Base-by-base conservation (phyloP, 2,797 vertebrate species). In the Triplophysa yarkandensis region DNA sequence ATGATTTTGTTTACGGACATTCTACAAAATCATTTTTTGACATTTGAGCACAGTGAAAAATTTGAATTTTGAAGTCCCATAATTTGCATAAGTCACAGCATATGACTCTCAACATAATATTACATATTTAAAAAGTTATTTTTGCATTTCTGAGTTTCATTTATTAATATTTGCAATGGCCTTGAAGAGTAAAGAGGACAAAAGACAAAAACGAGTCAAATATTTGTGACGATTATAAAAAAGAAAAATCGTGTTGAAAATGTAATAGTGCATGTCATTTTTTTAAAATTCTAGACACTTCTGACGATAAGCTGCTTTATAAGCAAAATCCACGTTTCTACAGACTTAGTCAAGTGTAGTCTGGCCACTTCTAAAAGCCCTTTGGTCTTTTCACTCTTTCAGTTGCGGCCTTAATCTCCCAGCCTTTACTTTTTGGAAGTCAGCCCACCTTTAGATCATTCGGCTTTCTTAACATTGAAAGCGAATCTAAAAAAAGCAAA, bases 311-410 rank as follows among this genome's bases (percentile, higher is more conserved):
- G 43, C 68, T 82, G 87, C 84, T 84, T 86, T 89, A 89, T 30
- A 65, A 86, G 88, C 88, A 91, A 91, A 75, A 92, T 89, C 88
- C 88, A 79, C 70, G 85, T 84, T 87, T 83, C 68, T 82, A 80
- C 88, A 83, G 86, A 85, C 83, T 89, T 85, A 86, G 87, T 91
- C 92, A 88, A 85, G 89, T 92, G 91, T 93, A 89, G 89, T 88
- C 86, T 88, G 83, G 84, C 89, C 87, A 89, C 88, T 91, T 89
- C 87, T 85, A 78, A 88, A 88, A 89, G 72, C 75, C 65, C 80
- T 88, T 90, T 80, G 50, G 78, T 82, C 85, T 86, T 87, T 83
- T 85, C 77, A 58, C 77, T 76, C 71, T 82, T 83, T 82, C 80
- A 71, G 52, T 78, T 82, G 76, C 77, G 57, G 70, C 75, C 63